Evolutionary conservation across 2,888 invertebrate genomes (phyloP).

Genomic region (Caenorhabditis sinica): DNA sequence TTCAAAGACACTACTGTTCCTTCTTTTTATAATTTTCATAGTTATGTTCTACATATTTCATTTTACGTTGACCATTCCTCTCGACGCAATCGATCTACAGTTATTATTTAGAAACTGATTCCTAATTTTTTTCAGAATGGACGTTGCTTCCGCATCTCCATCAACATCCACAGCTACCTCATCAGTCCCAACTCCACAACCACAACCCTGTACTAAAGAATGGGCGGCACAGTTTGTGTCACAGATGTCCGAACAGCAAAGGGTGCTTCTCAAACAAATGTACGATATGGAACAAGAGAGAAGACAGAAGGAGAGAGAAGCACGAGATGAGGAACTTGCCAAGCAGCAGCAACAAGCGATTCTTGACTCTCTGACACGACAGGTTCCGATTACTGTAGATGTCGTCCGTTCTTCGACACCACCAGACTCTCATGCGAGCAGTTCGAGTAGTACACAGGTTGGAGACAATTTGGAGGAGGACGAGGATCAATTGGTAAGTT

Average conservation of each 20-base stretch:
- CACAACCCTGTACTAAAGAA: neutral
- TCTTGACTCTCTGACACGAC: slow-evolving; percentile 22
- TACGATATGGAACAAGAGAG: slow-evolving; percentile 11
- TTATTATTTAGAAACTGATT: too few relatives aligned
- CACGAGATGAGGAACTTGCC: neutral
- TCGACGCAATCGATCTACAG: too few relatives aligned
- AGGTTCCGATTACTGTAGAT: slow-evolving; percentile 40
- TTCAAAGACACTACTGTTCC: too few relatives aligned
- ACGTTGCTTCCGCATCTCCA: neutral
- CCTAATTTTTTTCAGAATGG: slow-evolving; percentile 30
- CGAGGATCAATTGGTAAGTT: slow-evolving; percentile 3
- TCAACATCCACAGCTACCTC: neutral
- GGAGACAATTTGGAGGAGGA: neutral
- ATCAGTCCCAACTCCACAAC: neutral
- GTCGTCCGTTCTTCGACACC: slow-evolving; percentile 38
- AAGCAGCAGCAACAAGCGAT: slow-evolving; percentile 40
- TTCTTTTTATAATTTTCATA: too few relatives aligned
- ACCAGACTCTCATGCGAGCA: slow-evolving; percentile 23
- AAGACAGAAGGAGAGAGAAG: neutral
- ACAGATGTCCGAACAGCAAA: neutral
- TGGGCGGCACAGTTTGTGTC: slow-evolving; percentile 30
- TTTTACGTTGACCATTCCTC: too few relatives aligned
- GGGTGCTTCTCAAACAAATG: slow-evolving; percentile 2
- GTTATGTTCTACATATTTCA: too few relatives aligned
- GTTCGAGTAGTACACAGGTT: slow-evolving; percentile 1